Evolutionary conservation across 2,888 invertebrate genomes (phyloP), one percentile per base, ranked within the genome.

Genomic region (Chironomus riparius): DNA sequence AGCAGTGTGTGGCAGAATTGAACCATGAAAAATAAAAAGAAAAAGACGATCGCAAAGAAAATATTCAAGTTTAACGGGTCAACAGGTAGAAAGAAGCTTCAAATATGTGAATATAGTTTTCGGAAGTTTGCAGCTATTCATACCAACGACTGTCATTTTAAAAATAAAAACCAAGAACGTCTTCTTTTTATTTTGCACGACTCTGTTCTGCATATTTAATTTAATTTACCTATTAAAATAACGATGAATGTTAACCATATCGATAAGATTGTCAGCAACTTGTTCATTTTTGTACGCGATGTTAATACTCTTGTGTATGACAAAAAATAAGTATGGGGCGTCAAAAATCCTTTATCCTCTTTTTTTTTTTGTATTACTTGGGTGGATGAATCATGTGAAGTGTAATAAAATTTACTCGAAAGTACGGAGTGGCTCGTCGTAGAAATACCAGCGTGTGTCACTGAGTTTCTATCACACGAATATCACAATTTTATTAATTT

Each of bases 11-110:
- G 38, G 38, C 38, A 38, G 56, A 56, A 18, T 56, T 18, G 15
- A 15, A 15, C 18, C n/a, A 56, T 56, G 15, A 56, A 38, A 38
- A 38, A 38, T 4, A 15, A n/a, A n/a, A n/a, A 50, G 15, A 15
- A 50, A 50, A 15, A 50, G 6, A 50, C n/a, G 7, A 62, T 24
- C 24, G 24, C 56, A 18, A 65, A 65, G 38, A 68, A 68, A 68
- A n/a, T 38, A 68, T 56, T 71, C 71, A 71, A 71, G 71, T 71
- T 71, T 71, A 71, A 24, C 71, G 22, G 71, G 56, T 71, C 71
- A 71, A 56, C 50, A 47, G 56, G 56, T 56, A 56, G 13, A 71
- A 65, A 71, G 50, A 71, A 22, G 22, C 28, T 28, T 28, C 28
- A 28, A 28, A 38, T 38, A 4, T 28, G 3, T 28, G 28, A 4